Evolutionary conservation across 2,888 invertebrate species (phyloP), one percentile per base, ranked within the genome.

Genomic region (Tetragonula carbonaria): DNA sequence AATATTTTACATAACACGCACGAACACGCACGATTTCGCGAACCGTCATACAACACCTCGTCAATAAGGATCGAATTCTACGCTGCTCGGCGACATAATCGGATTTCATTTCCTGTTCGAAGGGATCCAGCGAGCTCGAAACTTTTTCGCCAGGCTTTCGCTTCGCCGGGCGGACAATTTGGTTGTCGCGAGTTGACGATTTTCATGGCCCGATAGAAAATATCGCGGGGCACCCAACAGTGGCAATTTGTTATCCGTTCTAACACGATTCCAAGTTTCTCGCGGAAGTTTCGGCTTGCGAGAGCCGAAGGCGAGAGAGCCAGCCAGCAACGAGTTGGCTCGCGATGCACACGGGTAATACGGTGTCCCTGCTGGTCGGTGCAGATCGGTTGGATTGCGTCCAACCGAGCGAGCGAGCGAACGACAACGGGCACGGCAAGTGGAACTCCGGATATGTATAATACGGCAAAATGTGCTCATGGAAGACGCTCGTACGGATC

Each of bases 341-440:
- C 28, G 70, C 14, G 75, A 71, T 45, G 59, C 71, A 59, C 66
- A 66, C 59, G 62, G 23, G 73, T 76, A 80, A 66, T 72, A 75
- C 57, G 66, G 73, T 28, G 28, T 80, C 74, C 71, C 71, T 76
- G 73, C 50, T 66, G 80, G 76, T 73, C 51, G 77, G 73, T 77
- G 85, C 45, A 45, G 80, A 80, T 84, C 86, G 85, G 77, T 86
- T 89, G 90, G 85, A 90, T 86, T 86, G 90, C 88, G 90, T 91
- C 90, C 93, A 91, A 84, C 91, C 87, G 85, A 88, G 88, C 89
- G 88, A 87, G 79, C 33, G 33, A 45, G 84, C 87, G 45, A 45
- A 45, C n/a, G n/a, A n/a, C n/a, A n/a, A n/a, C 82, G 85, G 85
- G 86, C 87, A 82, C 86, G 85, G 87, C 92, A 78, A 92, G 90